Evolutionary conservation across 1,140 invertebrate species (phyloP), one percentile per base, ranked within the genome.

Genomic region (Manduca sexta): DNA sequence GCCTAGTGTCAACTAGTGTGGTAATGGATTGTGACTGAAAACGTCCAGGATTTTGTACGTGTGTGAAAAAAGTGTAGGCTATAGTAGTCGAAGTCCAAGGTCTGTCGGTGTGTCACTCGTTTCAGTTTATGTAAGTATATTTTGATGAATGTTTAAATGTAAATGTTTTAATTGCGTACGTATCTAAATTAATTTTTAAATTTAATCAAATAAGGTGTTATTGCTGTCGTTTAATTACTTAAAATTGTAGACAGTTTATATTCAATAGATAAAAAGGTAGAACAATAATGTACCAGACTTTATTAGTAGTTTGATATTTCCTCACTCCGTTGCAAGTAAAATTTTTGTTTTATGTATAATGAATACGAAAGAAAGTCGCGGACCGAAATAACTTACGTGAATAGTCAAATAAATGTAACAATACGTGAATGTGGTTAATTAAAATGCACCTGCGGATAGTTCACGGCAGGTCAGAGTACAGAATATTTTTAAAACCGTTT

Each of bases 71-170:
- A 54, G 56, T 62, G 60, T 41, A 33, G 48, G 42, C 26, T 54
- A 40, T 52, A 45, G 38, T 45, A 50, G 45, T 57, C 62, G 64
- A 67, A 69, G 69, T 75, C 65, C 75, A 76, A 76, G 73, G 73
- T 62, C 60, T 62, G 35, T 11, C 13, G 37, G 42, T 50, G 53
- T 64, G 60, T 56, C 54, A 64, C 55, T 60, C 57, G 50, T 70
- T 63, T 63, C 46, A 47, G 54, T 66, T 60, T 56, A 50, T 52
- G 42, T 49, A 58, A 51, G 55, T 53, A 33, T 15, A 45, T 46
- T 52, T 35, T 34, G 12, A 42, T 35, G 35, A 46, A 26, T 46
- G 3, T 30, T 26, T 15, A 43, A 40, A 12, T 29, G 7, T 42
- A 21, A 21, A 3, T 8, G 6, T 29, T 31, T 43, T 31, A 29